Conservation (phyloP, 2,888 invertebrate genomes). For the Nemurella pictetii region DNA sequence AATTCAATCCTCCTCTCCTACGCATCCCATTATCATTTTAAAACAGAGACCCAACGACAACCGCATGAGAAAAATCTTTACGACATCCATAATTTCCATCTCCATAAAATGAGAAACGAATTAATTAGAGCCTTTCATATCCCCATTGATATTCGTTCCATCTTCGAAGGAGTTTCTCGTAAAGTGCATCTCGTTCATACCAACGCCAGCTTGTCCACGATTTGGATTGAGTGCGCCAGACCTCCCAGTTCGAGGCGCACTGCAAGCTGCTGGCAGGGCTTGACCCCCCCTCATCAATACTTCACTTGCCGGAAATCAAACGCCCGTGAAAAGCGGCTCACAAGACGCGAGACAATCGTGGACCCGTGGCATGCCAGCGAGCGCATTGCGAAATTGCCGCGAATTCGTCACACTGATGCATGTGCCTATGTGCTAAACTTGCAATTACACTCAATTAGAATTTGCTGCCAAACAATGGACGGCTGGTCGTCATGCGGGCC, state of each 20-base stretch:
- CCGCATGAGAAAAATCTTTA: background rate
- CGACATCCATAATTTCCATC: background rate
- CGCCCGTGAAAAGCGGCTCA: background rate
- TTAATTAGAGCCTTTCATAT: background rate
- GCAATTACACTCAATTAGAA: conserved; percentile 10
- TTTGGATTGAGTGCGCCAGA: background rate
- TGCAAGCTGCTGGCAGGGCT: background rate
- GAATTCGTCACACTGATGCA: background rate
- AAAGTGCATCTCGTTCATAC: background rate
- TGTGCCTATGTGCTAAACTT: background rate
- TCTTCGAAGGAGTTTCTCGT: background rate
- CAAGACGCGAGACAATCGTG: background rate
- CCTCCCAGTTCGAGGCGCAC: background rate
- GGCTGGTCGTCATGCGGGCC: too few species aligned
- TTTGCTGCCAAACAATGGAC: conserved; percentile 1
- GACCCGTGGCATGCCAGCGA: background rate
- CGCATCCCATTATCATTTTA: too few species aligned
- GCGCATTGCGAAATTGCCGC: background rate
- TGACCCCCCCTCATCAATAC: conserved; percentile 18
- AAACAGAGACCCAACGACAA: background rate
- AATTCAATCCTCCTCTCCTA: too few species aligned
- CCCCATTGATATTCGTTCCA: background rate
- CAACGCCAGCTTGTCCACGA: background rate
- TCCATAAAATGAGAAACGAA: background rate
- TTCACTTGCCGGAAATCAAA: conserved; percentile 9